Conservation (phyloP, 2,888 invertebrate species). For the Prenolepis imparis region DNA sequence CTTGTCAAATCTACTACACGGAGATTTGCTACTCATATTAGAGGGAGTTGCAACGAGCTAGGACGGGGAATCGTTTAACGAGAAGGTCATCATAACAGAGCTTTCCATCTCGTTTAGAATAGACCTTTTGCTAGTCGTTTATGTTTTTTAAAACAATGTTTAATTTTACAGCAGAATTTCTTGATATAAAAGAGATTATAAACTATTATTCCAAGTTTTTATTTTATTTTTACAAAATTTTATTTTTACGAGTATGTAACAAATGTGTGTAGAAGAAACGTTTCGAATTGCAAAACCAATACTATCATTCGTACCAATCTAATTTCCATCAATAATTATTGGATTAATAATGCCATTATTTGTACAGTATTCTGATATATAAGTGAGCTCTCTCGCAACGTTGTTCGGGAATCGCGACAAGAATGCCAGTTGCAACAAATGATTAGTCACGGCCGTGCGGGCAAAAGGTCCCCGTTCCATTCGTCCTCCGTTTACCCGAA, state of each 20-base stretch:
- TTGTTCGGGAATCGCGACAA: constrained; percentile 11
- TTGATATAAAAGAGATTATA: background rate
- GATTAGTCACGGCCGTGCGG: constrained; percentile 41
- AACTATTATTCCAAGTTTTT: background rate
- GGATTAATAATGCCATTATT: background rate
- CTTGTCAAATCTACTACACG: constrained; percentile 83
- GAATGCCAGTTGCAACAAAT: constrained; percentile 25
- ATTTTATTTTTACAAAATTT: background rate
- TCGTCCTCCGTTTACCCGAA: constrained; percentile 63
- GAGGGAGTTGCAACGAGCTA: constrained; percentile 67
- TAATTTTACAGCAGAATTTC: background rate
- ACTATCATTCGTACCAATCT: background rate
- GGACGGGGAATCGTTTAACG: constrained; percentile 64
- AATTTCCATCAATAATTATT: background rate
- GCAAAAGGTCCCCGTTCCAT: constrained; percentile 23
- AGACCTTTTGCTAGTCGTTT: constrained; percentile 24
- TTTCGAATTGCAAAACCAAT: background rate
- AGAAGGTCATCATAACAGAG: constrained; percentile 62
- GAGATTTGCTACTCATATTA: constrained; percentile 78
- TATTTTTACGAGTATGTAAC: too few species aligned
- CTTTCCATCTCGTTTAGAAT: constrained; percentile 56
- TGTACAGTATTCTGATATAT: background rate
- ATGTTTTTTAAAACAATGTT: background rate
- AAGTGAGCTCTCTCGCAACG: background rate
- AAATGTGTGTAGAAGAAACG: background rate